These are phyloP conservation scores for Ichneumon xanthorius DNA, from an alignment of 2,888 invertebrate genomes.

Conservation along the genomic window DNA sequence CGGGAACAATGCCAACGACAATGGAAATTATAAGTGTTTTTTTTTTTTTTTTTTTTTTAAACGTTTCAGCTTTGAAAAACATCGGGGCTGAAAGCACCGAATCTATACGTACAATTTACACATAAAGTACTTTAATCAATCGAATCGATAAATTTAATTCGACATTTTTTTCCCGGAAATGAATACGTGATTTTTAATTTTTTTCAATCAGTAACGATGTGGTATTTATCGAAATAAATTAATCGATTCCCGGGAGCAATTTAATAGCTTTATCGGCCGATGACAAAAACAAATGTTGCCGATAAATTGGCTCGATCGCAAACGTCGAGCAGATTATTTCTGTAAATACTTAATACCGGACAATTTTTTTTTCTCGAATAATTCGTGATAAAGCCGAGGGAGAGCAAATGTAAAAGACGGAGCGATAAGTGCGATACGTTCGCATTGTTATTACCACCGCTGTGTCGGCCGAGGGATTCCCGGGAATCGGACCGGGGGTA, in stretches of 20 bases:
- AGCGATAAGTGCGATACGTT: not conserved
- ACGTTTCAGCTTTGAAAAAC: not conserved
- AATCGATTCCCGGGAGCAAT: not conserved
- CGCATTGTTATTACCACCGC: slow-evolving; percentile 15
- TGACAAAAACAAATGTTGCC: too few species aligned
- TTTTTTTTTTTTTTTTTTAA: not conserved
- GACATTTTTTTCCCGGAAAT: not conserved
- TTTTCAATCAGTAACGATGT: too few species aligned
- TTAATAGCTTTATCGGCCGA: not conserved
- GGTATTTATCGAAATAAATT: not conserved
- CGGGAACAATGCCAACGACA: not conserved
- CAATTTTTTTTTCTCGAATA: not conserved
- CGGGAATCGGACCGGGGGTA: slow-evolving; percentile 5
- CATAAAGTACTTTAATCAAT: not conserved
- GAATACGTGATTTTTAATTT: not conserved
- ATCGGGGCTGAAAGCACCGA: not conserved
- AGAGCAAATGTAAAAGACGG: not conserved
- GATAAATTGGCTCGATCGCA: not conserved
- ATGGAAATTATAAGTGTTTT: not conserved
- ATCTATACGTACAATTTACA: not conserved
- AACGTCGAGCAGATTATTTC: not conserved
- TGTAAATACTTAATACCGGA: not conserved
- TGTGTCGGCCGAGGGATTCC: not conserved
- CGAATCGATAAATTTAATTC: not conserved
- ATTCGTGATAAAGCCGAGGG: slow-evolving; percentile 21